Evolutionary conservation across 2,888 invertebrate species (phyloP).

Genomic region (Eucera pruinosa): DNA sequence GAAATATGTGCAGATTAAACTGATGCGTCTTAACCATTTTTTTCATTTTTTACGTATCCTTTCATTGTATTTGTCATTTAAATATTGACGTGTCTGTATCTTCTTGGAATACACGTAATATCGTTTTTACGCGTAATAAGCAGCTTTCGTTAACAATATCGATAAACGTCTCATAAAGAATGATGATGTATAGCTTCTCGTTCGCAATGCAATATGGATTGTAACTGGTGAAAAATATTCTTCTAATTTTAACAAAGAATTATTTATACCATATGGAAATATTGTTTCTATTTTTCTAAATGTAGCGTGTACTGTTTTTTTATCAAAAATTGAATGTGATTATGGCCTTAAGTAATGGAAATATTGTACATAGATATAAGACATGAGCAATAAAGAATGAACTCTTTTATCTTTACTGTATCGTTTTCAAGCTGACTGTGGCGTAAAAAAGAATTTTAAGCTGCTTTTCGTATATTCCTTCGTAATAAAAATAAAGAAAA

Average conservation of each 20-base stretch:
- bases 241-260: neutral
- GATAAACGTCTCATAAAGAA: conserved; percentile 16
- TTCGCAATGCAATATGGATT: neutral
- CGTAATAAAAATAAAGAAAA: too few relatives aligned
- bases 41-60: neutral
- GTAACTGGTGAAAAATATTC: neutral
- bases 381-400: too few relatives aligned
- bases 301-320: too few relatives aligned
- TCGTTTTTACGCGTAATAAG: conserved; percentile 43
- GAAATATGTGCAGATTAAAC: neutral
- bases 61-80: too few relatives aligned
- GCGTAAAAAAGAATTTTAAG: too few relatives aligned
- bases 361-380: too few relatives aligned
- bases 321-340: too few relatives aligned
- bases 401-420: too few relatives aligned
- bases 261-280: neutral
- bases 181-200: neutral
- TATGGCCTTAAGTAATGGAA: too few relatives aligned
- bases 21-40: conserved; percentile 11
- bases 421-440: too few relatives aligned
- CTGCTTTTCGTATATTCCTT: too few relatives aligned
- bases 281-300: neutral
- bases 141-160: conserved; percentile 31
- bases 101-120: conserved; percentile 8
- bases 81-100: neutral